A percentile compares a stretch with the other conserved stretches of the same genome.
These are phyloP conservation scores for Erethizon dorsatum DNA, from an alignment of 2,797 vertebrate genomes.

Conservation along the genomic window DNA sequence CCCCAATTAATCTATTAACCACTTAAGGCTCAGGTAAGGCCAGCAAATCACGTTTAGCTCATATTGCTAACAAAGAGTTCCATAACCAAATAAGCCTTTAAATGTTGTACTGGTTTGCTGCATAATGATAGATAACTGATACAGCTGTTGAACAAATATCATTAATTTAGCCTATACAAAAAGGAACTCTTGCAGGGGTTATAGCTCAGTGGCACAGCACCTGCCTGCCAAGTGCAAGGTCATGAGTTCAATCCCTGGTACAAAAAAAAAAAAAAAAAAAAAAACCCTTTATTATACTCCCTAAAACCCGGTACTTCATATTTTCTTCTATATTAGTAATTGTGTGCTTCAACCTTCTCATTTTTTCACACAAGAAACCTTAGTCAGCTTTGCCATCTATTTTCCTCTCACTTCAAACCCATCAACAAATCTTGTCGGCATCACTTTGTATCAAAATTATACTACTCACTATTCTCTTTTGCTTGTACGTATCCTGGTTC, in stretches of 20 bases:
- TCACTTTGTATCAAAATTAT: neutral
- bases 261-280: too few species aligned
- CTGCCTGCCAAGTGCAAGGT: too few species aligned
- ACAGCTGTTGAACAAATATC: neutral
- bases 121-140: neutral
- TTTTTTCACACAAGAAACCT: neutral
- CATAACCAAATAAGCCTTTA: neutral
- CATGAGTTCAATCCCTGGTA: too few species aligned
- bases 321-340: neutral
- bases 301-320: too few species aligned
- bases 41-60: neutral
- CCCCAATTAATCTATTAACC: neutral
- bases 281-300: neutral
- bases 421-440: neutral
- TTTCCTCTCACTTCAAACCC: neutral
- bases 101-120: neutral
- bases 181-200: neutral
- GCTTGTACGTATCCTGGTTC: neutral
- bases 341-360: neutral
- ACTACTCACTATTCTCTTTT: neutral
- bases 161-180: neutral
- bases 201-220: too few species aligned
- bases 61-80: neutral
- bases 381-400: neutral
- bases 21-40: neutral